Evolutionary conservation across 2,113 vertebrate genomes (phyloP).

Genomic region (Nothocercus julius): DNA sequence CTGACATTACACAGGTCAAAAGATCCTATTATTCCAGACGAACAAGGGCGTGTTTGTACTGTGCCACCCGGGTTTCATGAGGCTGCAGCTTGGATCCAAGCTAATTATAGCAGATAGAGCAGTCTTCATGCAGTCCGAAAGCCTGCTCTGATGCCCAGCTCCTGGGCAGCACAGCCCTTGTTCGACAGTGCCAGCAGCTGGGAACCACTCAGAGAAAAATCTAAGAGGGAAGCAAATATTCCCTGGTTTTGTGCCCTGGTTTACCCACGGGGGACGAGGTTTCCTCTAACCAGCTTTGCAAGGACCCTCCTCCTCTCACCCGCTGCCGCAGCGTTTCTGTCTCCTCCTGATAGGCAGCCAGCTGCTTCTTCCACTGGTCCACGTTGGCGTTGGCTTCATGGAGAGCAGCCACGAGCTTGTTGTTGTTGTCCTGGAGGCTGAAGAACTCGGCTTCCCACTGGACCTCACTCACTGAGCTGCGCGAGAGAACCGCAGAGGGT

Average conservation of each 20-base stretch:
- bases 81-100: background rate
- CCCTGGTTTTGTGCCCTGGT: background rate
- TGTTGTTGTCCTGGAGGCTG: conserved; percentile 95
- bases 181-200: background rate
- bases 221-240: background rate
- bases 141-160: background rate
- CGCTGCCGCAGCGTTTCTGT: conserved; percentile 87
- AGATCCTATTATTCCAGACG: background rate
- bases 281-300: background rate
- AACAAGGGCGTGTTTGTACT: background rate
- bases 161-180: fast-evolving
- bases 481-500: background rate
- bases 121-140: background rate
- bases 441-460: conserved; percentile 96
- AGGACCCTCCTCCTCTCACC: conserved; percentile 67
- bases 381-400: conserved; percentile 93
- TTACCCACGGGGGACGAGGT: fast-evolving
- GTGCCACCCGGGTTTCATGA: background rate
- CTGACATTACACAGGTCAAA: background rate
- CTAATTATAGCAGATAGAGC: conserved; percentile 32
- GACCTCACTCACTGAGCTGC: conserved; percentile 93
- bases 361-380: conserved; percentile 96
- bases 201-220: background rate
- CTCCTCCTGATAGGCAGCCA: conserved; percentile 90
- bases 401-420: conserved; percentile 89